Evolutionary conservation across 2,113 vertebrate genomes (phyloP), one percentile per base, ranked within the genome.

Genomic region (Percopsis transmontana): DNA sequence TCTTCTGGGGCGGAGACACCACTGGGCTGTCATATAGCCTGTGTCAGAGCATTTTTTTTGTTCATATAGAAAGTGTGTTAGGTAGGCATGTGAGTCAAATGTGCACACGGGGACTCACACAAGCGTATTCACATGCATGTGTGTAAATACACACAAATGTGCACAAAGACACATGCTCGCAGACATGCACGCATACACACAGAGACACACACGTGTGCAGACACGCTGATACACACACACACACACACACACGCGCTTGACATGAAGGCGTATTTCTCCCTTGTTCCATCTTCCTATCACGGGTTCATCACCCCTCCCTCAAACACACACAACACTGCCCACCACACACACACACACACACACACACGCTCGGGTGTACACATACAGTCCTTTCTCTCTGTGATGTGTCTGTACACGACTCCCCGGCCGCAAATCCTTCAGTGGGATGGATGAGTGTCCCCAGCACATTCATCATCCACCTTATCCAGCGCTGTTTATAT

Each of bases 401-500:
- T 88, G 83, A 90, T 85, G 84, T 89, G 88, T 88, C 88, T 89
- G 88, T 89, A 90, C 88, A 90, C 84, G 85, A 90, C 87, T 91
- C 90, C 87, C 85, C 81, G 58, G 76, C 86, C 67, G 73, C 85
- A 91, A 91, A 92, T 92, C 89, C 86, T 90, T 91, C 89, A 91
- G 87, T 80, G 85, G 89, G 91, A 91, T 91, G 90, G 90, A 92
- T 91, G 88, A 90, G 86, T 82, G 85, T 91, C 88, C 87, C 72
- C 77, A 83, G 81, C 83, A 84, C 90, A 92, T 93, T 92, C 91
- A 93, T 92, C 92, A 93, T 88, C 80, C 57, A 70, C 82, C 90
- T 92, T 91, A 92, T 91, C 91, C 84, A 56, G 81, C 89, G 77
- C 79, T 92, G 91, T 92, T 91, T 90, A 91, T 91, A 91, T 92